phyloP scores from a whole-genome alignment of 2,888 invertebrate genomes.

The Lamellibrachia satsuma region DNA sequence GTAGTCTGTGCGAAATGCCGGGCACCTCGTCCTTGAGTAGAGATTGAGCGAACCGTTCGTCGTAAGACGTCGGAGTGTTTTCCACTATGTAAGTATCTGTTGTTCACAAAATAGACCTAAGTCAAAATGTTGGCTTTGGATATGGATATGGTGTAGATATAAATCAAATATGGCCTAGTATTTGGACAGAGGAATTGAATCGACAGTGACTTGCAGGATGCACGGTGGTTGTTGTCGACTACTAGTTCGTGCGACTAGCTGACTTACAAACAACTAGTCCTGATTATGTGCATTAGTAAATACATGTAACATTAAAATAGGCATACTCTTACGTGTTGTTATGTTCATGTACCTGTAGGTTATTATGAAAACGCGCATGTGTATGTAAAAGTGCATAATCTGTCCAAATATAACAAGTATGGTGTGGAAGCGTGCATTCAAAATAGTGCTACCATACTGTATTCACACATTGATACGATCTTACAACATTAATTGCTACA shows the following conservation, averaged over 20 bases:
- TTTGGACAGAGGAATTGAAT: neutral
- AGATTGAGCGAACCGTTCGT: neutral
- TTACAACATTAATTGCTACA: too few relatives aligned
- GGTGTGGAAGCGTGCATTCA: neutral
- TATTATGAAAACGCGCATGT: too few relatives aligned
- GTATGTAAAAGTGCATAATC: neutral
- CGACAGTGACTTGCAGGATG: neutral
- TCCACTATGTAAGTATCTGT: neutral
- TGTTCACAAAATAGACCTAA: neutral
- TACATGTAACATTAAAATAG: neutral
- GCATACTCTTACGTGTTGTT: neutral
- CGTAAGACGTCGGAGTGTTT: neutral
- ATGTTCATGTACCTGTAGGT: too few relatives aligned
- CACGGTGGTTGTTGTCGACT: neutral
- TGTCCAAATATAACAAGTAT: neutral
- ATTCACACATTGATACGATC: too few relatives aligned
- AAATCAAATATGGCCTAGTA: neutral
- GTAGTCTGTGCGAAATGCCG: neutral
- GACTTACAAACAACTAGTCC: neutral
- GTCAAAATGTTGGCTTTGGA: neutral
- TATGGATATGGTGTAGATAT: neutral
- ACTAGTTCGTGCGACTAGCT: neutral
- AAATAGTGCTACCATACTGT: too few relatives aligned
- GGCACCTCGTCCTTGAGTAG: neutral
- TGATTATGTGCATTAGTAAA: neutral